Conservation (phyloP, 2,888 invertebrate species). For the Papilio gigon region DNA sequence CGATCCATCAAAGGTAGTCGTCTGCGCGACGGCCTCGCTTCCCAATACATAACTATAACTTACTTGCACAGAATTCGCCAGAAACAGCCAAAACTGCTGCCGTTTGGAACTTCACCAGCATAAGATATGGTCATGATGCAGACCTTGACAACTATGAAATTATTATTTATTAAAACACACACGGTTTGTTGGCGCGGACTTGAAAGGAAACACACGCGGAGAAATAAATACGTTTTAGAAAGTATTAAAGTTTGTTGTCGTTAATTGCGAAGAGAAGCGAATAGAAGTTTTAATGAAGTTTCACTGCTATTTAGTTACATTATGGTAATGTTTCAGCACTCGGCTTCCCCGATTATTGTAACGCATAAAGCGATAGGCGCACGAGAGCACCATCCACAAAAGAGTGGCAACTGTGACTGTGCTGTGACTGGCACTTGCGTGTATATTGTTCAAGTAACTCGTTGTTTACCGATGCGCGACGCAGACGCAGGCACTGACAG, state of each 20-base stretch:
- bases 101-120: conserved; percentile 94
- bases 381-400: conserved; percentile 64
- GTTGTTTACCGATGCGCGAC: conserved; percentile 59
- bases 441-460: conserved; percentile 60
- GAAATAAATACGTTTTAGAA: conserved; percentile 80
- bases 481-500: conserved; percentile 46
- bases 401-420: conserved; percentile 67
- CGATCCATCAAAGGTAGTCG: conserved; percentile 45
- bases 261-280: conserved; percentile 68
- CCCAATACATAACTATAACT: conserved; percentile 68
- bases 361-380: conserved; percentile 60
- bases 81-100: conserved; percentile 96
- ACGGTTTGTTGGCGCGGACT: conserved; percentile 75
- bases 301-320: conserved; percentile 75
- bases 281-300: conserved; percentile 65
- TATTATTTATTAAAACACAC: conserved; percentile 78
- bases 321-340: conserved; percentile 72
- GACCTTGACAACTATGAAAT: conserved; percentile 66
- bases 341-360: conserved; percentile 62
- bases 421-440: conserved; percentile 52
- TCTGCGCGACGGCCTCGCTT: conserved; percentile 45
- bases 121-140: conserved; percentile 92
- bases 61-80: conserved; percentile 94
- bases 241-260: conserved; percentile 72
- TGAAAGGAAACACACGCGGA: conserved; percentile 76